Conservation (phyloP, 2,888 invertebrate species). For the Calliopum simillimum region DNA sequence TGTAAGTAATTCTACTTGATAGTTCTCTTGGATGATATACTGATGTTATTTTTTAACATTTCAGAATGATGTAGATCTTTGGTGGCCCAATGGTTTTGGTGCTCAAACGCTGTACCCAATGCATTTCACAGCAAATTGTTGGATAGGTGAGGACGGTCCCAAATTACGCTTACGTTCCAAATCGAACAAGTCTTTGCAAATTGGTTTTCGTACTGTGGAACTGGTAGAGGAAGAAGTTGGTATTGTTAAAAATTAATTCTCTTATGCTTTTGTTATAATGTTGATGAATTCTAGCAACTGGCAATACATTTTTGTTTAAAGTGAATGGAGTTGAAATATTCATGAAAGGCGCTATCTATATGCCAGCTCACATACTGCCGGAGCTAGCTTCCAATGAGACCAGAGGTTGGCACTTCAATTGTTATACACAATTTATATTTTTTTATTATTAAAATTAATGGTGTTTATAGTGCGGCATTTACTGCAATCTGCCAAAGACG, state of each 20-base stretch:
- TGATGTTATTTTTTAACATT: slow-evolving; percentile 18
- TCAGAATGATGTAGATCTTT: slow-evolving; percentile 71
- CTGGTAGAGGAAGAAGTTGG: slow-evolving; percentile 77
- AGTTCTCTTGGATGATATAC: neutral
- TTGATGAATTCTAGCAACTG: slow-evolving; percentile 67
- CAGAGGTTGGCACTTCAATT: slow-evolving; percentile 60
- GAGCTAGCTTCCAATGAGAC: slow-evolving; percentile 73
- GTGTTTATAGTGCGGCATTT: slow-evolving; percentile 71
- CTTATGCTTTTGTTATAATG: neutral
- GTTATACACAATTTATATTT: neutral
- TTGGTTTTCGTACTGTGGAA: slow-evolving; percentile 90
- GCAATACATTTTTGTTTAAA: slow-evolving; percentile 86
- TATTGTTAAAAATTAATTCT: slow-evolving; percentile 29
- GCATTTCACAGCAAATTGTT: slow-evolving; percentile 68
- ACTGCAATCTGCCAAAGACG: slow-evolving; percentile 76
- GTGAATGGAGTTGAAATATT: slow-evolving; percentile 88
- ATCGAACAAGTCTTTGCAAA: slow-evolving; percentile 70
- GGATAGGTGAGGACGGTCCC: slow-evolving; percentile 45
- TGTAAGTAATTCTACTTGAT: slow-evolving; percentile 46
- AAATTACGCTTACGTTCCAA: slow-evolving; percentile 51
- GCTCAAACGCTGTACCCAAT: slow-evolving; percentile 80
- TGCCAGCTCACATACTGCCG: slow-evolving; percentile 86
- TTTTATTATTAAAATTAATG: neutral
- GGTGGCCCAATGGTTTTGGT: slow-evolving; percentile 98
- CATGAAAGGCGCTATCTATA: slow-evolving; percentile 94